A percentile compares a stretch with the other conserved stretches of the same genome.
Conservation (phyloP, 2,888 invertebrate genomes). For the Drosophila emarginata region DNA sequence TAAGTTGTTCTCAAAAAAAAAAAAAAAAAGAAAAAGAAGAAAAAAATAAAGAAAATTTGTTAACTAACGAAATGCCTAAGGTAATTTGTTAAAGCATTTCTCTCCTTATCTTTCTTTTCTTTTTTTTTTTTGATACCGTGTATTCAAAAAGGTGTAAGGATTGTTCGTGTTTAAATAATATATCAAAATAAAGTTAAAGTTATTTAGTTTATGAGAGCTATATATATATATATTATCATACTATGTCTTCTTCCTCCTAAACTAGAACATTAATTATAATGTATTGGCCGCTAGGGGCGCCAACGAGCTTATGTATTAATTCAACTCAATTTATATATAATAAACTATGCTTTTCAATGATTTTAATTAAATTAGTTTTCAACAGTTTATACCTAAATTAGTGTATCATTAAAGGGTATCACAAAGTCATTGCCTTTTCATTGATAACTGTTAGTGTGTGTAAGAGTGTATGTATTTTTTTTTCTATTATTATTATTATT, state of each 20-base stretch:
- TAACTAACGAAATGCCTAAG: conserved; percentile 56
- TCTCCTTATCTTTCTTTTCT: not conserved
- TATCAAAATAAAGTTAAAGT: no score
- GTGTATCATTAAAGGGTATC: not conserved
- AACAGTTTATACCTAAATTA: not conserved
- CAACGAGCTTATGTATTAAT: not conserved
- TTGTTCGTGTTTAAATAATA: no score
- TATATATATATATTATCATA: no score
- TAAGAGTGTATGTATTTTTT: not conserved
- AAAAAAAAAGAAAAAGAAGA: conserved; percentile 19
- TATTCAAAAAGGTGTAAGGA: not conserved
- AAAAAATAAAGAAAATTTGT: conserved; percentile 30
- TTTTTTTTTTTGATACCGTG: not conserved
- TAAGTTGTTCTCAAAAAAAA: conserved; percentile 53
- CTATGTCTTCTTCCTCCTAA: no score
- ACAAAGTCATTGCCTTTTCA: not conserved
- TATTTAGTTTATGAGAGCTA: no score
- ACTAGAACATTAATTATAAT: no score
- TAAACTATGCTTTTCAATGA: no score
- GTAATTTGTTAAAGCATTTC: conserved; percentile 73
- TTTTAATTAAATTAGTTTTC: no score
- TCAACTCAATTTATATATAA: no score
- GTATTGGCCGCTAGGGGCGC: not conserved
- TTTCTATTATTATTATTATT: conserved; percentile 23
- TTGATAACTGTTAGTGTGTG: not conserved